Conservation (phyloP, 1,140 invertebrate genomes). For the Hirudo medicinalis region DNA sequence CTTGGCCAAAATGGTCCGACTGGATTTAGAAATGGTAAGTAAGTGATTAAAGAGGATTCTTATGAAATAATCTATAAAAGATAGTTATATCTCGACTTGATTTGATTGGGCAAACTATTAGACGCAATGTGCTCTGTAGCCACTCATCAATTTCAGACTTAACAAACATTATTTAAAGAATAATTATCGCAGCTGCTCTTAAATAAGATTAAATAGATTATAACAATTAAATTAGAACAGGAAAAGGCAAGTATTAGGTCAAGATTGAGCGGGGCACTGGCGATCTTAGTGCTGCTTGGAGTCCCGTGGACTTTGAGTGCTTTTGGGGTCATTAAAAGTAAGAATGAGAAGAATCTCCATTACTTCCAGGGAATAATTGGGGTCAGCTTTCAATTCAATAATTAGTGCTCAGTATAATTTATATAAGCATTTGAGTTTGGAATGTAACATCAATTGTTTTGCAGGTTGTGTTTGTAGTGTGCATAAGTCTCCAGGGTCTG, state of each 20-base stretch:
- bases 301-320: slow-evolving; percentile 20
- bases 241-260: slow-evolving; percentile 9
- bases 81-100: too few species aligned
- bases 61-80: too few species aligned
- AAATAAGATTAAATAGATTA: background rate
- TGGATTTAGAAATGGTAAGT: too few species aligned
- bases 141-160: too few species aligned
- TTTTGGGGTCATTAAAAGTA: slow-evolving; percentile 18
- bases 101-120: too few species aligned
- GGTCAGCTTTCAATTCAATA: background rate
- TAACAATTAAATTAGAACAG: background rate
- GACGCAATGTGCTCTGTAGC: too few species aligned
- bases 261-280: background rate
- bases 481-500: slow-evolving; percentile 16
- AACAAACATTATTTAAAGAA: too few species aligned
- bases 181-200: too few species aligned
- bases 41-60: too few species aligned
- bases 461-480: slow-evolving; percentile 17
- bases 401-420: background rate
- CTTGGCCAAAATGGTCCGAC: background rate
- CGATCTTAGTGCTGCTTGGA: slow-evolving; percentile 19
- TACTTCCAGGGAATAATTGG: slow-evolving; percentile 7
- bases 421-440: background rate
- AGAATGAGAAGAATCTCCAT: background rate
- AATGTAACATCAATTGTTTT: background rate